phyloP scores from a whole-genome alignment of 2,797 vertebrate species.

The Glyptemys insculpta region DNA sequence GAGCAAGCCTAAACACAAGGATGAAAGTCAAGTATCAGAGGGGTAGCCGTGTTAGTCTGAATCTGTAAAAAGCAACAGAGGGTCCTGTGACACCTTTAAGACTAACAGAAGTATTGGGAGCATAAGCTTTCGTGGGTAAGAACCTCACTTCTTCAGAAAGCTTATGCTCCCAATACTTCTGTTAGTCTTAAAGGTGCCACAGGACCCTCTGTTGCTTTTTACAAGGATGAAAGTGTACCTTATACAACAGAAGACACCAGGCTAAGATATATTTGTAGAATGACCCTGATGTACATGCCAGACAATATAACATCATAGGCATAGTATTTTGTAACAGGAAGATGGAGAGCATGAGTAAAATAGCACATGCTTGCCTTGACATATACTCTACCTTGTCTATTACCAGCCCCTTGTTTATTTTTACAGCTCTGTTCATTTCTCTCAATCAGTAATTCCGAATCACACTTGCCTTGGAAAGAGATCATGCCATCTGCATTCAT shows the following conservation, averaged over 20 bases:
- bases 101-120: too few relatives aligned
- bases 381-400: neutral
- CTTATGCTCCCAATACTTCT: too few relatives aligned
- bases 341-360: neutral
- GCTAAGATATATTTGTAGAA: neutral
- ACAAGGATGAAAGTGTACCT: neutral
- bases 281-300: neutral
- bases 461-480: neutral
- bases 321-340: neutral
- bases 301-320: neutral
- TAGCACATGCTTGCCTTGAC: neutral
- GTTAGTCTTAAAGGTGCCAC: too few relatives aligned
- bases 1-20: neutral
- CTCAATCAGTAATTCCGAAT: constrained; percentile 26
- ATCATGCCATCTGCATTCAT: constrained; percentile 17
- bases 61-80: too few relatives aligned
- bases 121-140: too few relatives aligned
- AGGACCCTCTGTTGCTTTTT: too few relatives aligned
- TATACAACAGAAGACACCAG: neutral
- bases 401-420: constrained; percentile 8
- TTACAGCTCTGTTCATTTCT: neutral
- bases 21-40: neutral
- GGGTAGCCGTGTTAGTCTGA: too few relatives aligned
- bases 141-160: too few relatives aligned
- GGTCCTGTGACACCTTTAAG: too few relatives aligned